These are phyloP conservation scores for Idaea straminata DNA, from an alignment of 2,888 invertebrate species.

Conservation along the genomic window DNA sequence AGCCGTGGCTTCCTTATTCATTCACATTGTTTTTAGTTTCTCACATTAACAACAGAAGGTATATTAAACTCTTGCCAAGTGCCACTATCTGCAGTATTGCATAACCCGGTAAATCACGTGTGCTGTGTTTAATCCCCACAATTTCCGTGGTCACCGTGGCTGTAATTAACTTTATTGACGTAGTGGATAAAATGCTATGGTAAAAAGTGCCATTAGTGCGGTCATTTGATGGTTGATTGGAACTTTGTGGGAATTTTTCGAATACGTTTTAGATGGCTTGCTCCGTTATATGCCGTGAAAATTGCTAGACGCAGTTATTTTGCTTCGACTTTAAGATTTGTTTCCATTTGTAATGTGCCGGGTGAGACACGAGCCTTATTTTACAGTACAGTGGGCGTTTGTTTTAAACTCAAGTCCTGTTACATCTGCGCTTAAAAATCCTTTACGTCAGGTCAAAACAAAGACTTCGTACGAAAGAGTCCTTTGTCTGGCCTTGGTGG, in stretches of 20 bases:
- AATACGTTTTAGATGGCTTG: neutral
- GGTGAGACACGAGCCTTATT: neutral
- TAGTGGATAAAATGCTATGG: neutral
- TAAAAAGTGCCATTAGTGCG: neutral
- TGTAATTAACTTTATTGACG: neutral
- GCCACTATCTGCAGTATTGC: constrained; percentile 18
- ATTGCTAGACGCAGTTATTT: neutral
- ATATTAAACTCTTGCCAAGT: constrained; percentile 32
- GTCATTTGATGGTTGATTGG: neutral
- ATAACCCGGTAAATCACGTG: constrained; percentile 14
- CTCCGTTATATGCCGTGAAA: neutral
- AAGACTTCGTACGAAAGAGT: constrained; percentile 13
- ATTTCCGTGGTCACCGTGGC: neutral
- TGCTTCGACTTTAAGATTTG: neutral
- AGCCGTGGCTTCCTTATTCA: constrained; percentile 65
- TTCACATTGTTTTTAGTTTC: constrained; percentile 60
- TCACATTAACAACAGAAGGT: constrained; percentile 52
- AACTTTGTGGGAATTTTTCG: constrained; percentile 1
- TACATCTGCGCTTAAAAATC: neutral
- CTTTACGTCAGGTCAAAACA: neutral
- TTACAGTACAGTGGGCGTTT: neutral
- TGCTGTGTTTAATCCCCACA: neutral
- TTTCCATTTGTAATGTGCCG: neutral
- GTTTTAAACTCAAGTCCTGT: neutral
- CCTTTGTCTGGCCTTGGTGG: constrained; percentile 48